Evolutionary conservation across 2,888 invertebrate genomes (phyloP).

Genomic region (Parelbella ahira): DNA sequence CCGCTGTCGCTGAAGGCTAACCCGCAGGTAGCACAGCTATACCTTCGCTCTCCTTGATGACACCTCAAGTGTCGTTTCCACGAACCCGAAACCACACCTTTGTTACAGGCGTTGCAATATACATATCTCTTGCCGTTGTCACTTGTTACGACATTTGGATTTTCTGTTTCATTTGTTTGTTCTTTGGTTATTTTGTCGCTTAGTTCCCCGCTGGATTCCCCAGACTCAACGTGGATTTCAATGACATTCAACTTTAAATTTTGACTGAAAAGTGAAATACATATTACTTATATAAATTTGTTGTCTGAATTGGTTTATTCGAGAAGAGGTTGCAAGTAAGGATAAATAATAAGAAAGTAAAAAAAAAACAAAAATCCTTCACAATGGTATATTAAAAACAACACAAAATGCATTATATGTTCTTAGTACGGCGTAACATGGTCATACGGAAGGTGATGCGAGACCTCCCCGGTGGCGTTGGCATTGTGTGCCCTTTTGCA

Average conservation of each 20-base stretch:
- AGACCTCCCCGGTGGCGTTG: constrained; percentile 28
- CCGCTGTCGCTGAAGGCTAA: constrained; percentile 67
- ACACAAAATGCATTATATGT: no score
- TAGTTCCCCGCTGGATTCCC: constrained; percentile 2
- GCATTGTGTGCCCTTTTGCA: constrained; percentile 63
- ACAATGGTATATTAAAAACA: no score
- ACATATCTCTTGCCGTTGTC: constrained; percentile 39
- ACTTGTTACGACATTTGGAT: constrained; percentile 25
- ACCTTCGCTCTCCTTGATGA: constrained; percentile 58
- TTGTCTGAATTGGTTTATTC: no score
- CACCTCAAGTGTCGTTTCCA: constrained; percentile 69
- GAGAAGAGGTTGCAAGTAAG: no score
- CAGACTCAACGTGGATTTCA: constrained; percentile 15
- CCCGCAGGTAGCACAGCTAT: constrained; percentile 77
- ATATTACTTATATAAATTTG: no score
- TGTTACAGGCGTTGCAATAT: constrained; percentile 62
- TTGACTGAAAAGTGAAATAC: constrained; percentile 38
- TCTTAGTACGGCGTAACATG: constrained; percentile 24
- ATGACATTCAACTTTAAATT: constrained; percentile 23
- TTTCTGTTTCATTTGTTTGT: constrained; percentile 3
- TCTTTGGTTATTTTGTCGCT: neutral
- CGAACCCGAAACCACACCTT: constrained; percentile 42
- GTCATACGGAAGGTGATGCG: constrained; percentile 21
- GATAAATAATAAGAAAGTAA: no score
- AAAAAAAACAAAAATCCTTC: no score